These are phyloP conservation scores for Dromius quadrimaculatus DNA, from an alignment of 2,888 invertebrate genomes.

Conservation along the genomic window DNA sequence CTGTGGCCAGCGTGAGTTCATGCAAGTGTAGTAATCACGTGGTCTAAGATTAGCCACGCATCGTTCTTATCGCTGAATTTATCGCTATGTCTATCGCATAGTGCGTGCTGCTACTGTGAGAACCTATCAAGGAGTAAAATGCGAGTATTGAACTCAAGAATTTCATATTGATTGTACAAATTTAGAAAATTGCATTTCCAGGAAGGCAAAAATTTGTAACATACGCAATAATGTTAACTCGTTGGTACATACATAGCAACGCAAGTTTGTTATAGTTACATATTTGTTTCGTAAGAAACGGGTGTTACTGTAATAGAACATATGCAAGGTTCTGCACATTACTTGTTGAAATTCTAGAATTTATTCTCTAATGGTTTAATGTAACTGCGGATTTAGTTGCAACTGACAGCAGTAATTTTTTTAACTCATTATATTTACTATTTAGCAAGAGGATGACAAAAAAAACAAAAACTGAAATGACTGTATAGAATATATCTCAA, in stretches of 20 bases:
- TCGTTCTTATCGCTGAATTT: neutral
- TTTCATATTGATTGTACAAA: too few species aligned
- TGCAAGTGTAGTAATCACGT: neutral
- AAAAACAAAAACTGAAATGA: too few species aligned
- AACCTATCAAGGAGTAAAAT: neutral
- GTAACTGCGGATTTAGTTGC: too few species aligned
- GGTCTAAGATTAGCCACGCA: constrained; percentile 4
- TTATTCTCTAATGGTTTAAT: too few species aligned
- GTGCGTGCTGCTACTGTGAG: neutral
- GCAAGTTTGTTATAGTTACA: neutral
- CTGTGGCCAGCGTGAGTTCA: neutral
- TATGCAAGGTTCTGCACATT: neutral
- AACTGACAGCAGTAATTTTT: too few species aligned
- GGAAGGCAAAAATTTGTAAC: neutral
- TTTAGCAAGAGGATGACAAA: too few species aligned
- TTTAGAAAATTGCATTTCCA: neutral
- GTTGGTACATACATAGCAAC: neutral
- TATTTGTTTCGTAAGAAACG: constrained; percentile 5
- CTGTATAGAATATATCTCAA: too few species aligned
- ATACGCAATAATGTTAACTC: neutral
- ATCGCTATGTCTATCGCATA: neutral
- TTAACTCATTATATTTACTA: too few species aligned
- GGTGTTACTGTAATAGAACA: neutral
- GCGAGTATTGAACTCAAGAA: too few species aligned
- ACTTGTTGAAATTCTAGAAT: too few species aligned